These are phyloP conservation scores for Griposia aprilina DNA, from an alignment of 2,888 invertebrate species.

Conservation along the genomic window DNA sequence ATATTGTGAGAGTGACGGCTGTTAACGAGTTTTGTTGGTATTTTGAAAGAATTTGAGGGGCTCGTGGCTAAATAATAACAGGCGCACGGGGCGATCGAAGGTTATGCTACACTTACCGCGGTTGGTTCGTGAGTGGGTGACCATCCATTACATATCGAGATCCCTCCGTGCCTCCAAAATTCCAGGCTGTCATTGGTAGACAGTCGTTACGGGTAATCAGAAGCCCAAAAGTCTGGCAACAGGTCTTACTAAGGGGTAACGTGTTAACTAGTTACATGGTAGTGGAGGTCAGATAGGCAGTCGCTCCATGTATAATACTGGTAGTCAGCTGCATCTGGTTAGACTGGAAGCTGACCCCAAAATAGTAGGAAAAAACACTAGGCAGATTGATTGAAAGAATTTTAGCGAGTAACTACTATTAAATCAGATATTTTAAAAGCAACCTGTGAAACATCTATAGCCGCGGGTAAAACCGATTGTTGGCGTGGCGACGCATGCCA, in stretches of 20 bases:
- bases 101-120: neutral
- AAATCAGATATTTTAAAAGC: no score
- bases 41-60: neutral
- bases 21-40: neutral
- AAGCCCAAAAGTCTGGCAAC: neutral
- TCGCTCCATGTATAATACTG: neutral
- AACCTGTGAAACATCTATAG: no score
- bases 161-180: neutral
- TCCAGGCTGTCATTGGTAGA: neutral
- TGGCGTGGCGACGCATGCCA: no score
- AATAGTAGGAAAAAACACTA: neutral
- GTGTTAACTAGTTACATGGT: neutral
- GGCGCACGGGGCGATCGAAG: neutral
- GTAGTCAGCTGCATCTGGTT: neutral
- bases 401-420: no score
- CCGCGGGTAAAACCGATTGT: no score
- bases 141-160: neutral
- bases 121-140: neutral
- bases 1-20: slow-evolving; percentile 13
- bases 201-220: neutral
- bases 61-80: neutral
- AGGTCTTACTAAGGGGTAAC: neutral
- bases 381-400: neutral
- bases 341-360: neutral
- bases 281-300: neutral